Evolutionary conservation across 1,140 invertebrate species (phyloP).

Genomic region (Drosophila tristis): DNA sequence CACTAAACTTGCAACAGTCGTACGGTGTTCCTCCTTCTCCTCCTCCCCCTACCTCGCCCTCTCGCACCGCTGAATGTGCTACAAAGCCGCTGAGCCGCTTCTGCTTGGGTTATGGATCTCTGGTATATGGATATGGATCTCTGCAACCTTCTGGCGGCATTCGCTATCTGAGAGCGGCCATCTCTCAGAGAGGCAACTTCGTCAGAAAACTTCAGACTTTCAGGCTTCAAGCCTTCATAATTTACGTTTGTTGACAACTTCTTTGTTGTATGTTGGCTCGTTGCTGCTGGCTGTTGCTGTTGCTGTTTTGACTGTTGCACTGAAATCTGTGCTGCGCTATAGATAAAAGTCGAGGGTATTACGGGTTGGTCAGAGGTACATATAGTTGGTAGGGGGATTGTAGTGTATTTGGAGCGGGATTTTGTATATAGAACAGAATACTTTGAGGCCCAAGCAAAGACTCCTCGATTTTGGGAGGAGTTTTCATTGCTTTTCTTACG

Average conservation of each 20-base stretch:
- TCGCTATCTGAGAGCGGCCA: conserved; percentile 58
- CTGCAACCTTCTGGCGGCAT: conserved; percentile 31
- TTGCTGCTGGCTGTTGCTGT: conserved; percentile 27
- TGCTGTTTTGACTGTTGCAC: conserved; percentile 37
- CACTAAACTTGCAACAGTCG: conserved; percentile 43
- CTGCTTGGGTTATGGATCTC: conserved; percentile 11
- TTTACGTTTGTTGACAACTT: conserved; percentile 75
- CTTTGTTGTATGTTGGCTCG: conserved; percentile 34
- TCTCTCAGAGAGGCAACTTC: conserved; percentile 66
- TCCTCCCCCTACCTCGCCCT: too few species aligned
- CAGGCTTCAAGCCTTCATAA: conserved; percentile 70
- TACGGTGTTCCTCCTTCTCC: too few species aligned
- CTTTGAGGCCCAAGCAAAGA: too few species aligned
- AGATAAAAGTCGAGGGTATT: conserved; percentile 1
- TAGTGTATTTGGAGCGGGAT: too few species aligned
- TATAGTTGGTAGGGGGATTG: background rate
- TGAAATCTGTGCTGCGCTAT: conserved; percentile 38
- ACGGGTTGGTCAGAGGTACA: background rate
- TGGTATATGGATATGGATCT: conserved; percentile 40
- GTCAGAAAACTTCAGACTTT: conserved; percentile 52
- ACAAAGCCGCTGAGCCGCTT: conserved; percentile 24
- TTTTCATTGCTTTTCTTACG: too few species aligned
- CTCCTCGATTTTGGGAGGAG: too few species aligned
- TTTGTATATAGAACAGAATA: too few species aligned
- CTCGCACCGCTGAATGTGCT: background rate